Percentiles rank a stretch among this genome's conserved stretches.
Conservation (phyloP, 2,113 vertebrate genomes). For the Peromyscus californicus region DNA sequence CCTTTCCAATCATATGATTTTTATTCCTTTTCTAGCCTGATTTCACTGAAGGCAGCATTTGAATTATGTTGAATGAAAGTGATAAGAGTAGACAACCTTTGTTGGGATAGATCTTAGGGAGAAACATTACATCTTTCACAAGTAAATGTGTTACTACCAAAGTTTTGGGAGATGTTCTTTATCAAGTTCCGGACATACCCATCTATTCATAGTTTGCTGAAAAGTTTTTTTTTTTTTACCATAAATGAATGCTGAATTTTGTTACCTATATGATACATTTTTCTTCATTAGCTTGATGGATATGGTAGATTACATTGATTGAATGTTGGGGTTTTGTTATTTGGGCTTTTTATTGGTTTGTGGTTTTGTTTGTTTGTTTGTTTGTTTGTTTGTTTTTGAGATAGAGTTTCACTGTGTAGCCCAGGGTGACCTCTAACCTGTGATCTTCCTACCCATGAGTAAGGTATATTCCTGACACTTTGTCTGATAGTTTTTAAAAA, state of each 20-base stretch:
- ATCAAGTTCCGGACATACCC: background rate
- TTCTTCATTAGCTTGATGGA: conserved; percentile 56
- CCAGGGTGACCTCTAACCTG: background rate
- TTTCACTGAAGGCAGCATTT: conserved; percentile 38
- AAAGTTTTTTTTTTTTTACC: conserved; percentile 45
- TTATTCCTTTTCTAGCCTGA: conserved; percentile 47
- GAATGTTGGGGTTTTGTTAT: conserved; percentile 9
- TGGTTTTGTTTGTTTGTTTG: background rate
- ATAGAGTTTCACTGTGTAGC: background rate
- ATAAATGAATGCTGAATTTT: conserved; percentile 49
- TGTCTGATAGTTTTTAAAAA: background rate
- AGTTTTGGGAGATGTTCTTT: conserved; percentile 40
- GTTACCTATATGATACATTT: conserved; percentile 55
- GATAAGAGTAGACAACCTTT: background rate
- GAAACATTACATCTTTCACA: conserved; percentile 32
- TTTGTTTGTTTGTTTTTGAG: background rate
- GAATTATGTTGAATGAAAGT: background rate
- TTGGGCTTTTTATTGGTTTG: background rate
- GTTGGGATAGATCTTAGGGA: background rate
- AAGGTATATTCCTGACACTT: background rate
- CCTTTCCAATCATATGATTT: conserved; percentile 44
- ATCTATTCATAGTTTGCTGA: conserved; percentile 34
- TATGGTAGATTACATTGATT: conserved; percentile 37
- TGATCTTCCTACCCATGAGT: background rate
- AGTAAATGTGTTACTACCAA: background rate